phyloP scores from a whole-genome alignment of 2,797 vertebrate species.

The Malurus splendens region DNA sequence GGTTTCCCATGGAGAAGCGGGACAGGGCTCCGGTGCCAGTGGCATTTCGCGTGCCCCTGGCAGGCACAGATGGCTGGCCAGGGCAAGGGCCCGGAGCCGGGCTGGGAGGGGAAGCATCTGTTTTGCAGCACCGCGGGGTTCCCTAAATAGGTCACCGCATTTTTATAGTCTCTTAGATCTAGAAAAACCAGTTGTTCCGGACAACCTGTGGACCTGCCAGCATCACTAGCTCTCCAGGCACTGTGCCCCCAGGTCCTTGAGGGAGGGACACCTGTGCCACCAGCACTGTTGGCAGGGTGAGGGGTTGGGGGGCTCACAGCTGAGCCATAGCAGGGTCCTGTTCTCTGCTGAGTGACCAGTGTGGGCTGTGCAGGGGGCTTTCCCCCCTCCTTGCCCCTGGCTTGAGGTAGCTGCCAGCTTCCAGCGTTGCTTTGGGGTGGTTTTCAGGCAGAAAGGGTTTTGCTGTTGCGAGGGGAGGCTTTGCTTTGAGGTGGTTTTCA shows the following conservation, averaged over 20 bases:
- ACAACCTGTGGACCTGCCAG: not conserved
- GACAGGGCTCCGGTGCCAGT: fast-evolving
- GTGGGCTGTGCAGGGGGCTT: not conserved
- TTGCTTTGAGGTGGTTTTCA: not conserved
- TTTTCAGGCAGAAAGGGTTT: not conserved
- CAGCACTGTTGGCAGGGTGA: not conserved
- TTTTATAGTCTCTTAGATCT: conserved; percentile 43
- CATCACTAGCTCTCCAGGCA: not conserved
- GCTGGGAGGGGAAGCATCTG: conserved; percentile 4
- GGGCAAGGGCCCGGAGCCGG: not conserved
- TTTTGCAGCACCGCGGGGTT: not conserved
- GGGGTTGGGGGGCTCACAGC: fast-evolving
- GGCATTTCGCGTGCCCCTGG: not conserved
- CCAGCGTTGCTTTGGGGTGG: not conserved
- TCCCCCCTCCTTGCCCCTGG: too few species aligned
- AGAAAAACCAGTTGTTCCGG: conserved; percentile 48
- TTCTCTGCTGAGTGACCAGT: fast-evolving
- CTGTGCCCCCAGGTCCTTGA: not conserved
- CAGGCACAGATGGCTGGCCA: not conserved
- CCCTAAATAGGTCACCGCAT: conserved; percentile 54
- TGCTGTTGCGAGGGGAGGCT: not conserved
- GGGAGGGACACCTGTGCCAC: not conserved
- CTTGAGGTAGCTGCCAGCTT: not conserved
- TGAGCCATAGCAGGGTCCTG: fast-evolving
- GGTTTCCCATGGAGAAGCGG: not conserved